Evolutionary conservation across 1,140 invertebrate genomes (phyloP), one percentile per base, ranked within the genome.

Genomic region (Brachionus asplanchnoidis): DNA sequence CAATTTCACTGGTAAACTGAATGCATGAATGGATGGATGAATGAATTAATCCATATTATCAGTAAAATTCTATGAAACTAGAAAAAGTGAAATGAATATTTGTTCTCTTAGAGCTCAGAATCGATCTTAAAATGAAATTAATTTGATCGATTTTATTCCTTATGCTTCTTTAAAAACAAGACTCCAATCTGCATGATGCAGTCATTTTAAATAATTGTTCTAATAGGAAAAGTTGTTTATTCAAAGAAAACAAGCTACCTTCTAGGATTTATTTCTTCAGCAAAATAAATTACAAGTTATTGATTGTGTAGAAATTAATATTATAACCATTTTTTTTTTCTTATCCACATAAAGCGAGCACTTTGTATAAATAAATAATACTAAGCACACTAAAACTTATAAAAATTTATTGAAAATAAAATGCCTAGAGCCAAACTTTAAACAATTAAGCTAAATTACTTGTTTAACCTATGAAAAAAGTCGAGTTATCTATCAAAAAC

Each of bases 141-240:
- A 60, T 60, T 60, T 60, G 53, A 60, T 60, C n/a, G 53, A 60
- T 60, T 60, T 60, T 60, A 6, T 60, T 60, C 53, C 53, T 60
- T 23, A 60, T 60, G 53, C 6, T 60, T n/a, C 9, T 60, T 60
- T 60, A 23, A 60, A n/a, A 60, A 60, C 20, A 60, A 60, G 53
- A 60, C n/a, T 60, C 20, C 17, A 17, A 53, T n/a, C 46, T 53
- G 14, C 46, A 60, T 60, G 17, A 60, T 60, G 53, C 53, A 60
- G 53, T 60, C 53, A 60, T 60, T 60, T 20, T 20, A 60, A 60
- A 60, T 23, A 9, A 20, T 60, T 60, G 53, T 60, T 20, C 53
- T 60, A 60, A 60, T 60, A 60, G 53, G 53, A 60, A 46, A 60
- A 60, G 53, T 60, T 60, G 53, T 60, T 60, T 60, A 60, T 60